Evolutionary conservation across 2,113 vertebrate species (phyloP).

Genomic region (Alethe castanea): DNA sequence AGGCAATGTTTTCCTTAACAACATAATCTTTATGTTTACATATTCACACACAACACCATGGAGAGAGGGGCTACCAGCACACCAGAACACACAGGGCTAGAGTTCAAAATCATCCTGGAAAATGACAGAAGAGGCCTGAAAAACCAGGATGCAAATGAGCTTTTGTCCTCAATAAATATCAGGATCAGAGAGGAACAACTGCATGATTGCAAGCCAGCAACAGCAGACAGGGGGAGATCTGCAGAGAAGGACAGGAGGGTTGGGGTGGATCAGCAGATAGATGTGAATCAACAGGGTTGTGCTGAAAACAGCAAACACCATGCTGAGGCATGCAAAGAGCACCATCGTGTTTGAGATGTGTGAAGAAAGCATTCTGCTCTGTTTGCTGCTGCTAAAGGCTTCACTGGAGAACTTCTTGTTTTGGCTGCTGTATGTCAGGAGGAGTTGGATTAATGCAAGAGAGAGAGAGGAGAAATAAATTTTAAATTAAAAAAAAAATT

Average conservation of each 20-base stretch:
- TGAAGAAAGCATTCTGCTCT: conserved; percentile 65
- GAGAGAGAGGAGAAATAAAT: background rate
- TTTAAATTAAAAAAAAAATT: rapidly evolving
- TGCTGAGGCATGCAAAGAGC: conserved; percentile 43
- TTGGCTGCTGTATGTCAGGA: background rate
- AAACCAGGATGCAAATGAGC: conserved; percentile 8
- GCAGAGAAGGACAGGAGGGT: background rate
- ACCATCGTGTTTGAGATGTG: conserved; percentile 38
- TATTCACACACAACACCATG: background rate
- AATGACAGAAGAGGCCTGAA: background rate
- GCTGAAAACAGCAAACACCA: conserved; percentile 40
- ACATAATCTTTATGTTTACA: background rate
- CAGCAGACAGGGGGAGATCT: conserved; percentile 5
- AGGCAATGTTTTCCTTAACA: conserved; percentile 19
- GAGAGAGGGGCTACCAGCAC: background rate
- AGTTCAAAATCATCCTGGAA: conserved; percentile 22
- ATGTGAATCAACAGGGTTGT: conserved; percentile 49
- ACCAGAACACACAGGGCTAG: background rate
- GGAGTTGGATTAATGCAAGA: background rate
- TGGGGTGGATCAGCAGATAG: background rate
- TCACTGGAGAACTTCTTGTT: background rate
- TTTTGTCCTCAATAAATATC: conserved; percentile 2
- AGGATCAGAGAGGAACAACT: conserved; percentile 15
- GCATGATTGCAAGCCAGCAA: background rate
- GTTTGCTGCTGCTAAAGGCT: conserved; percentile 8